phyloP scores from a whole-genome alignment of 2,113 vertebrate genomes.

The Apaloderma vittatum region DNA sequence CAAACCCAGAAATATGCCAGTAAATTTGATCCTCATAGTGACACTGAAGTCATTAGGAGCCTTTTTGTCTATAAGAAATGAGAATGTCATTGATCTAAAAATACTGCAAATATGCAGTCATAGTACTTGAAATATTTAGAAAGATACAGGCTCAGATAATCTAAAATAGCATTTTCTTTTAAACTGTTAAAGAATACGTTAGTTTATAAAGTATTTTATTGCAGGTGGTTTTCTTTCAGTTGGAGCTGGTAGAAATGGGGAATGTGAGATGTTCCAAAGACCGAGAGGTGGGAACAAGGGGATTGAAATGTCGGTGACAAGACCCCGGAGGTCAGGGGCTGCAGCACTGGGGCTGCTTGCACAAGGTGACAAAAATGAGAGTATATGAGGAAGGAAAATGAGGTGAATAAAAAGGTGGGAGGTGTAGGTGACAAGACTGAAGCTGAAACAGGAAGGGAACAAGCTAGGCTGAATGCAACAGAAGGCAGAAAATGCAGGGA shows the following conservation, averaged over 20 bases:
- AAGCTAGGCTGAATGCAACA: background rate
- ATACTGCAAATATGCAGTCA: background rate
- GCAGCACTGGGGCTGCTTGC: background rate
- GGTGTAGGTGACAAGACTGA: background rate
- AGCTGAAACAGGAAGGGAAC: background rate
- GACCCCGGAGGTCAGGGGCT: background rate
- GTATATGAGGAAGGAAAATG: background rate
- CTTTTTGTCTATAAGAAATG: background rate
- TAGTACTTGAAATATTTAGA: background rate
- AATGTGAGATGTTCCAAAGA: background rate
- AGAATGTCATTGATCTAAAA: background rate
- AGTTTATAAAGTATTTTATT: background rate
- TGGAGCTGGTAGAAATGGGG: background rate
- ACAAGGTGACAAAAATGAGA: background rate
- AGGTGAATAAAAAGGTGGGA: background rate
- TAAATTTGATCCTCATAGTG: background rate
- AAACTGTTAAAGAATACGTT: background rate
- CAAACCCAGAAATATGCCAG: conserved; percentile 11
- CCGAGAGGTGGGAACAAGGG: too few species aligned
- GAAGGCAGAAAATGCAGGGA: background rate
- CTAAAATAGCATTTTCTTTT: background rate
- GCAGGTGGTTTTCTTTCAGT: background rate
- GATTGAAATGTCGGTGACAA: background rate
- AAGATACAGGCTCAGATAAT: background rate
- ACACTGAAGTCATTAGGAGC: background rate